Conservation (phyloP, 1,140 invertebrate genomes). For the Tetramorium alpestre region DNA sequence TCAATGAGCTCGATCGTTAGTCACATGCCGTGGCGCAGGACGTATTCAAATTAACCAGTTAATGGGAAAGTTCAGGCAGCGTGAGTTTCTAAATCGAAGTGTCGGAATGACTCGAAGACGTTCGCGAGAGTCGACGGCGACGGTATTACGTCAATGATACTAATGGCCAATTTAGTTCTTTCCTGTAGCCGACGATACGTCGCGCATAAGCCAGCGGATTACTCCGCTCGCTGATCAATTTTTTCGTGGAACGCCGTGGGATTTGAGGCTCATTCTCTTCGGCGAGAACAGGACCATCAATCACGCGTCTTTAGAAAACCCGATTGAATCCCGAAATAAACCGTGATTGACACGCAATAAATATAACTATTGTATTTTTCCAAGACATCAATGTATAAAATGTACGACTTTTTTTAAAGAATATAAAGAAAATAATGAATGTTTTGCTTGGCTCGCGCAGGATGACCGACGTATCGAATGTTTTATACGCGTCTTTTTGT, state of each 20-base stretch:
- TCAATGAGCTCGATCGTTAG: slow-evolving; percentile 48
- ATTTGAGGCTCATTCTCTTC: slow-evolving; percentile 27
- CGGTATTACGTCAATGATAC: slow-evolving; percentile 64
- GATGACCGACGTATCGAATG: not conserved
- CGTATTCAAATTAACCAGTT: slow-evolving; percentile 67
- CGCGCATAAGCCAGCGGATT: slow-evolving; percentile 44
- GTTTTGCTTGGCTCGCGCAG: not conserved
- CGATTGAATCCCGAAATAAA: not conserved
- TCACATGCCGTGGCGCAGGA: slow-evolving; percentile 20
- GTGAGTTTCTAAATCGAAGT: slow-evolving; percentile 56
- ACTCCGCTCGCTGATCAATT: slow-evolving; percentile 30
- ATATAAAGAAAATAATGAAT: not conserved
- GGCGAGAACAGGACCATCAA: slow-evolving; percentile 24
- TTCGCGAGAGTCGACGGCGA: slow-evolving; percentile 38
- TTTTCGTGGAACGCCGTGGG: not conserved
- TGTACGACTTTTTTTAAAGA: not conserved
- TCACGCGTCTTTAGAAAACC: slow-evolving; percentile 28
- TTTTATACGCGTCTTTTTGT: not conserved
- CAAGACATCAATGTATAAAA: not conserved
- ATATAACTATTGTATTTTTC: not conserved
- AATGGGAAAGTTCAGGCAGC: slow-evolving; percentile 57
- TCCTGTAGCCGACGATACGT: slow-evolving; percentile 31
- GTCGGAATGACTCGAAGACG: slow-evolving; percentile 17
- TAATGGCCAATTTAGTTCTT: slow-evolving; percentile 63
- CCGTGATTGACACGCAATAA: not conserved